Evolutionary conservation across 2,797 vertebrate genomes (phyloP).

Genomic region (Anas acuta): DNA sequence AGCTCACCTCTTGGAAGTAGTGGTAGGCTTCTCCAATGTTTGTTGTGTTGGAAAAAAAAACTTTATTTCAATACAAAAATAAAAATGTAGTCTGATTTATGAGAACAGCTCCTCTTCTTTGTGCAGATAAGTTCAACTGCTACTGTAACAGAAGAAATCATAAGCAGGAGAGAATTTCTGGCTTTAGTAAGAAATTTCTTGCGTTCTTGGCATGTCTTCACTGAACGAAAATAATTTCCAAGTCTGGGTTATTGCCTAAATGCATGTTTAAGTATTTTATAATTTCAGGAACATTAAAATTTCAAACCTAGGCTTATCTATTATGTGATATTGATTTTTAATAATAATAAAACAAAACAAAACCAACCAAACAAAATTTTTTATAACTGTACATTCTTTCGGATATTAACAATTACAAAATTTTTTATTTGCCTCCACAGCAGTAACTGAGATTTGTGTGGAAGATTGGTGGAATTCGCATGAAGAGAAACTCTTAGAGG

Average conservation of each 20-base stretch:
- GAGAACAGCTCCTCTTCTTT: neutral
- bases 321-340: neutral
- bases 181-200: neutral
- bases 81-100: neutral
- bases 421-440: neutral
- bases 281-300: neutral
- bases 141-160: neutral
- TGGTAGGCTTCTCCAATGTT: neutral
- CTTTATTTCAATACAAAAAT: neutral
- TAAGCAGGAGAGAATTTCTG: neutral
- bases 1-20: neutral
- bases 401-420: neutral
- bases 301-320: neutral
- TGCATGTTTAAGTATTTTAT: neutral
- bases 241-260: neutral
- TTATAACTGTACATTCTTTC: neutral
- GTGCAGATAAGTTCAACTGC: neutral
- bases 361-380: too few species aligned
- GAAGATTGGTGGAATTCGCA: neutral
- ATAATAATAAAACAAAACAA: too few species aligned
- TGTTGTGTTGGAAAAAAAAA: neutral
- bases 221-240: neutral
- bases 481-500: neutral
- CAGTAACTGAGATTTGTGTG: neutral
- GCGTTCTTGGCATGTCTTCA: neutral